A percentile compares a stretch with the other conserved stretches of the same genome.
These are phyloP conservation scores for Eupleurogrammus muticus DNA, from an alignment of 2,797 vertebrate genomes.

Conservation along the genomic window DNA sequence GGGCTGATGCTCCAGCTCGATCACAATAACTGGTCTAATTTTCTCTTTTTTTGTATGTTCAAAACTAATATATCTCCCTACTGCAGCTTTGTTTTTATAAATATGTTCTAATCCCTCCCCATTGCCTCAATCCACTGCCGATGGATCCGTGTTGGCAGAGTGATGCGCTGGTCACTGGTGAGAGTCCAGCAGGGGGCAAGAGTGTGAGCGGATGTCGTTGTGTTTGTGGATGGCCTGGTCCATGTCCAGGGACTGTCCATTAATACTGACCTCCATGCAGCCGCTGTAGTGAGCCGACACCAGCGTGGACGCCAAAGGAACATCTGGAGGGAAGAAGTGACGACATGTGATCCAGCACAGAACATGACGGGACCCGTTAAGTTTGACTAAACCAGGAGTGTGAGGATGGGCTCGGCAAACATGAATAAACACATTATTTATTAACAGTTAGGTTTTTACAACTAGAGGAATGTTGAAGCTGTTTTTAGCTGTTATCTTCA, in stretches of 20 bases:
- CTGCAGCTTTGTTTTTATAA: conserved; percentile 50
- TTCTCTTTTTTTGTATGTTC: conserved; percentile 32
- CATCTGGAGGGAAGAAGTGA: conserved; percentile 82
- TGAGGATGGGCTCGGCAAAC: conserved; percentile 13
- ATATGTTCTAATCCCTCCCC: conserved; percentile 48
- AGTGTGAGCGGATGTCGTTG: conserved; percentile 94
- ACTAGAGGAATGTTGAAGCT: neutral
- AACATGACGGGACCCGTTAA: neutral
- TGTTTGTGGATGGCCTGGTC: conserved; percentile 93
- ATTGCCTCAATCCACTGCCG: conserved; percentile 63
- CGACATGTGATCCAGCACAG: conserved; percentile 22
- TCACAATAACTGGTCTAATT: conserved; percentile 28
- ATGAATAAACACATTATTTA: neutral
- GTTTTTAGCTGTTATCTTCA: neutral
- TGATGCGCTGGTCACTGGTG: conserved; percentile 62
- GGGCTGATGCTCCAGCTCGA: conserved; percentile 52
- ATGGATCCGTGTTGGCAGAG: conserved; percentile 48
- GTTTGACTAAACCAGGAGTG: neutral
- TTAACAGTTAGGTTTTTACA: neutral
- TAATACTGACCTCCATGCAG: conserved; percentile 92
- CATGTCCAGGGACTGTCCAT: conserved; percentile 86
- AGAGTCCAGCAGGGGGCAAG: conserved; percentile 89
- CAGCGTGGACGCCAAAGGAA: conserved; percentile 89
- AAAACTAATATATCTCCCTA: conserved; percentile 55
- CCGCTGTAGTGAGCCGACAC: conserved; percentile 93